phyloP scores from a whole-genome alignment of 2,797 vertebrate genomes.

The Tauraco hartlaubi region DNA sequence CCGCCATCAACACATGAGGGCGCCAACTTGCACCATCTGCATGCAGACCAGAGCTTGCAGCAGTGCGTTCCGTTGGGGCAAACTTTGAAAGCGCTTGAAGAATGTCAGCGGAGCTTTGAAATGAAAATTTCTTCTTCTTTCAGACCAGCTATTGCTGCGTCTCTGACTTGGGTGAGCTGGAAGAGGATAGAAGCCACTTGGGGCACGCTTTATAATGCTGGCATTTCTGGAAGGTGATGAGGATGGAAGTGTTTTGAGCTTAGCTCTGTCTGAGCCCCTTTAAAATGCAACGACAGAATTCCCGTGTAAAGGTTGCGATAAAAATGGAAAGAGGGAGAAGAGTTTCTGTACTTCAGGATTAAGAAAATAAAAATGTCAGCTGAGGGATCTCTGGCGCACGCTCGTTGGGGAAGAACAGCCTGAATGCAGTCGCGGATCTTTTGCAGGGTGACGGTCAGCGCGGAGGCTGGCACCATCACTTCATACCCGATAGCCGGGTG shows the following conservation, averaged over 20 bases:
- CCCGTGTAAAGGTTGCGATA: neutral
- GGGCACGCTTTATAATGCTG: constrained; percentile 26
- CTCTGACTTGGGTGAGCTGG: constrained; percentile 37
- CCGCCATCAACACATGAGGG: constrained; percentile 45
- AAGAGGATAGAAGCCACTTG: constrained; percentile 56
- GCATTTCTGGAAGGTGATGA: constrained; percentile 45
- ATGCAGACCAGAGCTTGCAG: constrained; percentile 57
- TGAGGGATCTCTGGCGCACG: neutral
- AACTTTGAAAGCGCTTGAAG: constrained; percentile 68
- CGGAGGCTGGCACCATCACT: neutral
- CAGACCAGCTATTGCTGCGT: constrained; percentile 39
- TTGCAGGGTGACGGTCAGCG: neutral
- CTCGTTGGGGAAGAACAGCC: neutral
- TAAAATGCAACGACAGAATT: constrained; percentile 29
- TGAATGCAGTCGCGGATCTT: neutral
- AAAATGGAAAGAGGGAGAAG: constrained; percentile 1
- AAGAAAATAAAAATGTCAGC: constrained; percentile 13
- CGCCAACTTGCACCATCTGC: constrained; percentile 9
- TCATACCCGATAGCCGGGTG: neutral
- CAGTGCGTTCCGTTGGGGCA: constrained; percentile 46
- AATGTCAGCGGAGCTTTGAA: constrained; percentile 76
- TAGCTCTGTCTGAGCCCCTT: neutral
- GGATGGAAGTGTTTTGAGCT: neutral
- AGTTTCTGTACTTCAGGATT: neutral
- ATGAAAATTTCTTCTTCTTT: constrained; percentile 66